These are phyloP conservation scores for Caenorhabditis imperialis DNA, from an alignment of 2,888 invertebrate species.

Conservation along the genomic window DNA sequence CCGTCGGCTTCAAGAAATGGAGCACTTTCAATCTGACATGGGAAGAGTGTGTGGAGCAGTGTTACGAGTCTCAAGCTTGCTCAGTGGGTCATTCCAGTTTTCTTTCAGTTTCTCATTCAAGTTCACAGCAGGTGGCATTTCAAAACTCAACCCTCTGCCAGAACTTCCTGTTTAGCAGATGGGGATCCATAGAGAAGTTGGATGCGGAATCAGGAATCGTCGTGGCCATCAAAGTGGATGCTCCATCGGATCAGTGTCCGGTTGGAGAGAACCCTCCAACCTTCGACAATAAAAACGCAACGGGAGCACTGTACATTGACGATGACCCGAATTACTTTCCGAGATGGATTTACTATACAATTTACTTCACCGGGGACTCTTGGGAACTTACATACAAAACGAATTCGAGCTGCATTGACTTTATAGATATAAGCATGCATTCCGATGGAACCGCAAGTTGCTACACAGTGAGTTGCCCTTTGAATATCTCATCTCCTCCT, in stretches of 20 bases:
- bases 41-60: slow-evolving; percentile 9
- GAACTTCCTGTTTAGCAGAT: not conserved
- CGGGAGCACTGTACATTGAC: slow-evolving; percentile 3
- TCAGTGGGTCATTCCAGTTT: not conserved
- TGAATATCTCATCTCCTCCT: no score
- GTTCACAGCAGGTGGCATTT: slow-evolving; percentile 27
- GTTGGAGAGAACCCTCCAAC: slow-evolving; percentile 15
- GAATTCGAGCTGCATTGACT: slow-evolving; percentile 1
- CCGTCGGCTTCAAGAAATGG: not conserved
- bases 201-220: not conserved
- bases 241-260: slow-evolving; percentile 6
- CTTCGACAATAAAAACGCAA: slow-evolving; percentile 22
- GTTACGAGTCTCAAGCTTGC: slow-evolving; percentile 5
- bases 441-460: slow-evolving; percentile 10
- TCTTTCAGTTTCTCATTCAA: not conserved
- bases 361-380: not conserved
- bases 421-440: not conserved
- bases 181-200: not conserved
- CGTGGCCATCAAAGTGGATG: slow-evolving; percentile 25
- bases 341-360: slow-evolving; percentile 12
- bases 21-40: not conserved
- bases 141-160: not conserved
- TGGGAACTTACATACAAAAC: slow-evolving; percentile 9
- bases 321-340: not conserved
- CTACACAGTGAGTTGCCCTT: not conserved